Conservation (phyloP, 2,888 invertebrate genomes). For the Beris morrisii region DNA sequence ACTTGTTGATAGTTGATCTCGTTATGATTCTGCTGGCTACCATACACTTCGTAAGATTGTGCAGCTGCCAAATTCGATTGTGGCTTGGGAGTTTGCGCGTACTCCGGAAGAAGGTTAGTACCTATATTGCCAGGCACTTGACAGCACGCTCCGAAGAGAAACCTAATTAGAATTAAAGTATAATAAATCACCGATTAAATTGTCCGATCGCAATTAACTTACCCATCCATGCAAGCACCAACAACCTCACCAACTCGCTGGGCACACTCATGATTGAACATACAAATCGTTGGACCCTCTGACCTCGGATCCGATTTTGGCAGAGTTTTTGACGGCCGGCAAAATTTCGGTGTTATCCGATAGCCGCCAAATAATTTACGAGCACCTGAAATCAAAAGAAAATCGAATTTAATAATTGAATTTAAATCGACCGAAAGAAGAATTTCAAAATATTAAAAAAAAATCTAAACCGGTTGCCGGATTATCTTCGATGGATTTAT, state of each 20-base stretch:
- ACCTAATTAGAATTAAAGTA: conserved; percentile 47
- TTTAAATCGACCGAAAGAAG: neutral
- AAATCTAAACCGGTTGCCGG: too few species aligned
- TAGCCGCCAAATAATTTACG: conserved; percentile 83
- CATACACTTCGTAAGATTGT: conserved; percentile 44
- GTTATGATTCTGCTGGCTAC: conserved; percentile 38
- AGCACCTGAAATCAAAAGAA: conserved; percentile 50
- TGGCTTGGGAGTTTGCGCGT: conserved; percentile 45
- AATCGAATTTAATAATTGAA: conserved; percentile 1
- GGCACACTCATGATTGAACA: conserved; percentile 90
- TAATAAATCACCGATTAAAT: neutral
- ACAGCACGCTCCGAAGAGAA: conserved; percentile 90
- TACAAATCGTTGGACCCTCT: conserved; percentile 79
- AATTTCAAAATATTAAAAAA: neutral
- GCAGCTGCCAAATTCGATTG: conserved; percentile 43
- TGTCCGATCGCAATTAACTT: conserved; percentile 2
- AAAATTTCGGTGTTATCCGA: conserved; percentile 79
- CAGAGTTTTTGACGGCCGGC: conserved; percentile 70
- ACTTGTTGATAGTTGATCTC: neutral
- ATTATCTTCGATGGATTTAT: too few species aligned
- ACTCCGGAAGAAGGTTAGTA: conserved; percentile 52
- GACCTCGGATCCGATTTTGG: conserved; percentile 60
- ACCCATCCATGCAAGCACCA: conserved; percentile 88
- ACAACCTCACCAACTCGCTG: conserved; percentile 80
- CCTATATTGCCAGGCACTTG: conserved; percentile 64